Base-by-base conservation (phyloP, 2,888 invertebrate genomes). In the Neoscelio sp. region DNA sequence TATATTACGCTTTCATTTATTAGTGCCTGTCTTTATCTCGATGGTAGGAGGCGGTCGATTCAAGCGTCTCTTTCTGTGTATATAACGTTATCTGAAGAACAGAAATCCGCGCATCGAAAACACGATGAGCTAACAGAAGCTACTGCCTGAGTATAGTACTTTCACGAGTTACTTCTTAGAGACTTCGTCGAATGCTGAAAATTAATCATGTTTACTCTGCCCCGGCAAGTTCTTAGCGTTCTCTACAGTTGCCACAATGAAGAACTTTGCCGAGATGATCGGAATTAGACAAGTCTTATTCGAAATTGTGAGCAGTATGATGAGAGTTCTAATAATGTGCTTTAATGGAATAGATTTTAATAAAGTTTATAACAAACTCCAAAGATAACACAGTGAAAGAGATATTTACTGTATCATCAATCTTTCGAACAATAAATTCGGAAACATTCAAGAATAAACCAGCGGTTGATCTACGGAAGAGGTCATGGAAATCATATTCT, bases 201-300 rank as follows among this genome's bases (percentile, higher is more conserved):
- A 80, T 80, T 82, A 82, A 82, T 82, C 78, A 76, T 76, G 80
- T 82, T 82, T 80, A 78, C 70, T 65, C 62, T 75, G 44, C 50
- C 70, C 64, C 50, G 52, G 54, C 62, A 67, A 81, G 71, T 77
- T 79, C 67, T 65, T 71, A 64, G 46, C 65, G 38, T 54, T 56
- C 75, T 50, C 30, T 52, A 65, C 77, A 56, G 60, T 40, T 68
- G 48, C 68, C 30, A 56, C 76, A 76, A 76, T 67, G 76, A 62
- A 76, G 40, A 62, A 76, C 67, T 76, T 76, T 33, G 30, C 67
- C 23, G 52, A 62, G 75, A 68, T 68, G 76, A 76, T 68, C 62
- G 68, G 54, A 76, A 68, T 68, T 68, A 76, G 68, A 76, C 67
- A 54, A 62, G 62, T 62, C 67, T 68, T 44, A 67, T 75, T 75